Base-by-base conservation (phyloP, 2,113 vertebrate genomes). In the Tragelaphus strepsiceros region DNA sequence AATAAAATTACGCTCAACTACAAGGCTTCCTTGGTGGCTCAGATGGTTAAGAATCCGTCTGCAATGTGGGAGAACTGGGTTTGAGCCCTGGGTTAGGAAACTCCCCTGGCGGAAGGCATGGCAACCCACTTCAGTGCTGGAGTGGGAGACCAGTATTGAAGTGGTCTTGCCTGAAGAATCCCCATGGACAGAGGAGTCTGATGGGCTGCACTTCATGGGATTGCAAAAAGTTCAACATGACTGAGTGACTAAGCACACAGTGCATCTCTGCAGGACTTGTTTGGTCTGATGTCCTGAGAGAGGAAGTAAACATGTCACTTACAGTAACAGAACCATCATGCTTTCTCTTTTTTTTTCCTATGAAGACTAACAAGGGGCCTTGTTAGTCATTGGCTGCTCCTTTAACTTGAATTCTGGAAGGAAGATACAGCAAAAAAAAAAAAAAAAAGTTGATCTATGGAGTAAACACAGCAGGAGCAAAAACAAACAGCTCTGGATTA, bases 1-100 rank as follows among this genome's bases (percentile, higher is more conserved):
- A 22, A 8, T 10, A 71, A 88, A 67, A 64, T 61, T 51, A 83
- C 14, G 0, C 14, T 82, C 21, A 21, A 61, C 15, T 43, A 26
- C 7, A 64, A 64, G 4, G 30, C 3, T 64, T 67, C 16, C 62
- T 19, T 19, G 16, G 7, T 67, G 62, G 62, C 62, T 67, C 30
- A 17, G 62, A n/a, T n/a, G 32, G 32, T 67, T 19, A n/a, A 67
- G 62, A n/a, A 67, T 67, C 32, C 3, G 0, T 16, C 32, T 67
- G 62, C 16, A 67, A n/a, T n/a, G 62, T 2, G 62, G 62, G 32
- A 67, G 7, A n/a, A 16, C 62, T 67, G 16, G 32, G 7, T 67
- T n/a, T 67, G 4, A 19, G 62, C 32, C 32, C 62, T n/a, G 8
- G 16, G 16, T 67, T 67, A 16, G 62, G 62, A 64, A 67, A 2